Evolutionary conservation across 2,113 vertebrate genomes (phyloP).

Genomic region (Coracopsis vasa): DNA sequence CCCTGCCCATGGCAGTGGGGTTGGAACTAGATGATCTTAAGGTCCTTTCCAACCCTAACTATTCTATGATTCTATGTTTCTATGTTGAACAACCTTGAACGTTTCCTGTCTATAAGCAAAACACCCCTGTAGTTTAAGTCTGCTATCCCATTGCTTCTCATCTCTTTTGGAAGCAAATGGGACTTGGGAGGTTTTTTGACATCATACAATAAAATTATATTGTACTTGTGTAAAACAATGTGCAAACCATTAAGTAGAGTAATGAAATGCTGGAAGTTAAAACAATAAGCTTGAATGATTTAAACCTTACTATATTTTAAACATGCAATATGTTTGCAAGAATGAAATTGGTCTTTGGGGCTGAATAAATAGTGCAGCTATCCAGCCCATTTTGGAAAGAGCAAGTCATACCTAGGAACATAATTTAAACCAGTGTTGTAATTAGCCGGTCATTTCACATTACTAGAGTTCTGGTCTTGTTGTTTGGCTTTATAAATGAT

Average conservation of each 20-base stretch:
- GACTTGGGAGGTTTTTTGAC: neutral
- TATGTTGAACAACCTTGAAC: neutral
- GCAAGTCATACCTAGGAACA: constrained; percentile 31
- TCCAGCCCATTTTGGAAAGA: constrained; percentile 42
- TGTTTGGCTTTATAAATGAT: constrained; percentile 33
- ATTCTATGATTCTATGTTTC: too few relatives aligned
- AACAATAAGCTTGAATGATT: constrained; percentile 49
- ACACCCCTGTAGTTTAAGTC: neutral
- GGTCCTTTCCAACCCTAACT: too few relatives aligned
- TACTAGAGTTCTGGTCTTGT: neutral
- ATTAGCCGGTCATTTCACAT: constrained; percentile 51
- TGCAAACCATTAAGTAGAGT: constrained; percentile 49
- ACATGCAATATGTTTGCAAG: constrained; percentile 50
- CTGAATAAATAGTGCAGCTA: constrained; percentile 44
- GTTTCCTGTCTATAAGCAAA: constrained; percentile 11
- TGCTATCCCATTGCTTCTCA: neutral
- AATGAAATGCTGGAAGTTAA: constrained; percentile 52
- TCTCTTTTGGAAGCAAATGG: constrained; percentile 3
- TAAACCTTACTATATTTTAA: constrained; percentile 54
- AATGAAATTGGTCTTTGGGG: constrained; percentile 56
- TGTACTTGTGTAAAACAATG: constrained; percentile 42
- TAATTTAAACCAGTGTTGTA: constrained; percentile 44
- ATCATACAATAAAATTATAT: neutral
- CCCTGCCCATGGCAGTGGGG: too few relatives aligned
- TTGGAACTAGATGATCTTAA: too few relatives aligned